Evolutionary conservation across 1,140 invertebrate species (phyloP), one percentile per base, ranked within the genome.

Genomic region (Hylaeus anthracinus): DNA sequence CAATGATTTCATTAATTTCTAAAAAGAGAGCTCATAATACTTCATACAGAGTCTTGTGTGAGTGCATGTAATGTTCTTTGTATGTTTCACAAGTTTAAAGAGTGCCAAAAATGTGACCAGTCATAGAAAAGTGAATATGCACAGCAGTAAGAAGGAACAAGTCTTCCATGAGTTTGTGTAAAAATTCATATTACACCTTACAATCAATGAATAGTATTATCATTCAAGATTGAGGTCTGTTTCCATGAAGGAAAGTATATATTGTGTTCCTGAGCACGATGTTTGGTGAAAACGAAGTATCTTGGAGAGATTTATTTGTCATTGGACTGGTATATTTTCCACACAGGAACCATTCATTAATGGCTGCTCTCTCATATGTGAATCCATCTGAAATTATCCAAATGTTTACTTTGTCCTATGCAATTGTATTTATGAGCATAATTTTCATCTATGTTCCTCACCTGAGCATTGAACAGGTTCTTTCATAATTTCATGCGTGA

Each of bases 401-500:
- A 26, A 26, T 26, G 26, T 26, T 26, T 26, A 26, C 12, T 6
- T 55, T 55, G 12, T 14, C 43, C 12, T 12, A 15, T 4, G 15
- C 4, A 14, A 1, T 61, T 12, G 2, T 1, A 12, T 45, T 45
- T 2, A 43, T 2, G 12, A 61, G 4, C 6, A 5, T 3, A 39
- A 73, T 79, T 8, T 14, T 64, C 39, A 61, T 56, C 39, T 58
- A 1, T n/a, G n/a, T 48, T 26, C 37, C 43, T 88, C 90, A 96
- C 96, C 96, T 88, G 95, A 92, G 86, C 96, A 96, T 48, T 95
- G 95, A 5, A 97, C 96, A 15, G 97, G 97, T 89, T 97, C 96
- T 75, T 94, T 94, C 96, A 97, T 97, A 45, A 97, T 94, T 87
- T 97, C 96, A 70, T 96, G 96, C 0, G 97, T 97, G 39, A 97